A percentile compares a stretch with the other conserved stretches of the same genome.
Evolutionary conservation across 2,888 invertebrate genomes (phyloP).

Genomic region (Cosmopolites sordidus): DNA sequence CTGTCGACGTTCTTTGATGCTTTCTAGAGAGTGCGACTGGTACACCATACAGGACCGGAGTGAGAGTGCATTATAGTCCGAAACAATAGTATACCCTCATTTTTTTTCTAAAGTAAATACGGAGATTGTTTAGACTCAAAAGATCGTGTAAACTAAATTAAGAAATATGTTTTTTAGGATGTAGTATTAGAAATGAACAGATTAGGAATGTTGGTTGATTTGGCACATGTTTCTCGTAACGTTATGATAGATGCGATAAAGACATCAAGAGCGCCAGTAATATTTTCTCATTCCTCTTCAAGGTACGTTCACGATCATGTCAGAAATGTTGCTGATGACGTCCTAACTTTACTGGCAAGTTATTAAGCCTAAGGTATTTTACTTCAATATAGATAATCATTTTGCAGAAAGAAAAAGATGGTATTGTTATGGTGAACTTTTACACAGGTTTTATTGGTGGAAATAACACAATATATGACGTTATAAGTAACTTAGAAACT

Average conservation of each 20-base stretch:
- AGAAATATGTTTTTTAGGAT: conserved; percentile 44
- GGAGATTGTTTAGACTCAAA: not conserved
- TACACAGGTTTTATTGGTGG: conserved; percentile 58
- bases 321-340: conserved; percentile 59
- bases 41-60: too few species aligned
- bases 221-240: conserved; percentile 56
- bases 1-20: too few species aligned
- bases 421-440: conserved; percentile 74
- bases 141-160: not conserved
- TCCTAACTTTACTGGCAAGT: conserved; percentile 52
- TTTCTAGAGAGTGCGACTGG: too few species aligned
- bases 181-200: conserved; percentile 62
- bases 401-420: conserved; percentile 64
- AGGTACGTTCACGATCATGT: conserved; percentile 51
- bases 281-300: conserved; percentile 60
- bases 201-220: conserved; percentile 61
- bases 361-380: not conserved
- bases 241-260: conserved; percentile 56
- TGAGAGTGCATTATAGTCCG: too few species aligned
- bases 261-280: conserved; percentile 55
- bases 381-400: not conserved
- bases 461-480: conserved; percentile 59
- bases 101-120: too few species aligned
- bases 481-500: conserved; percentile 44
- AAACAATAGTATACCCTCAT: too few species aligned